Base-by-base conservation (phyloP, 2,113 vertebrate species). In the Ciconia maguari region DNA sequence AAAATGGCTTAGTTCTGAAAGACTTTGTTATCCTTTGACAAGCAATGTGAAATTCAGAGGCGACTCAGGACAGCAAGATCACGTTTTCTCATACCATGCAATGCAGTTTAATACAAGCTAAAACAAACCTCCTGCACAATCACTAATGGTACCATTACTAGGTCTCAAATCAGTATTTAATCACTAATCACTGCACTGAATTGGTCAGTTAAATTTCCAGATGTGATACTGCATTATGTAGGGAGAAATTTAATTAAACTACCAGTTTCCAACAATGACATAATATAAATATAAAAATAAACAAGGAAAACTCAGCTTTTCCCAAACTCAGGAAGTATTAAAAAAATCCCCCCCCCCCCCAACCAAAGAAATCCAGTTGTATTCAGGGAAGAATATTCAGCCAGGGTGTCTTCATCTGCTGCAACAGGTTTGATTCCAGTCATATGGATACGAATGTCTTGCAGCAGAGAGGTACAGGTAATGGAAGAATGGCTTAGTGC, bases 151-250 rank as follows among this genome's bases (percentile, higher is more conserved):
- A 84, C 22, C 41, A 22, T 21, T 52, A 54, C 34, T 24, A 51
- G 48, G 49, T 71, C 74, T 86, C 72, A 88, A 44, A 94, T 90
- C 68, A 86, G n/a, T 88, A 90, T 60, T 83, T 81, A 86, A 89
- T 76, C 12, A 15, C 19, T 58, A 78, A 94, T 44, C 57, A 60
- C 29, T 0, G 4, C 44, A n/a, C 24, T 30, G 42, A 75, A 41
- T 8, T 77, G 68, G 48, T 88, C 76, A 83, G 89, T 87, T 83
- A 54, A 44, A 78, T 61, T 62, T 90, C 21, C 62, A 62, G 30
- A 89, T 64, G 62, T 36, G 46, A 69, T 22, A 60, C 27, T 54
- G 9, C 34, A 34, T 55, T 48, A 72, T 4, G 4, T 4, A 71
- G 46, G 13, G 49, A 87, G 44, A 87, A 89, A 79, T 61, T 52